Evolutionary conservation across 2,113 vertebrate genomes (phyloP).

Genomic region (Morphnarchus princeps): DNA sequence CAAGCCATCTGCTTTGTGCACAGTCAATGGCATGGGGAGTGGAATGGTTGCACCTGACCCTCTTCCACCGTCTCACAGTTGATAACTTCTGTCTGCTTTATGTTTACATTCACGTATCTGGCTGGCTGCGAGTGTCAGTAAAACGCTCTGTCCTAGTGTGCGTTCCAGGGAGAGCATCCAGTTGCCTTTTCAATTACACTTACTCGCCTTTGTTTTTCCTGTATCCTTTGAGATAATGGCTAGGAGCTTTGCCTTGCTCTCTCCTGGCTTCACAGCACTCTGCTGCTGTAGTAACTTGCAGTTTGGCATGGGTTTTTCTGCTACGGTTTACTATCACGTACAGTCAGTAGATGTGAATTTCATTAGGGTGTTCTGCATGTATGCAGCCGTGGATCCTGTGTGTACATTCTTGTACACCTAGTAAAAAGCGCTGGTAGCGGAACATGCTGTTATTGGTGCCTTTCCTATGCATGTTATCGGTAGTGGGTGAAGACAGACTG

Average conservation of each 20-base stretch:
- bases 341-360: background rate
- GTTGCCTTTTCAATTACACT: background rate
- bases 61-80: background rate
- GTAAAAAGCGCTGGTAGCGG: background rate
- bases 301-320: background rate
- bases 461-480: rapidly evolving
- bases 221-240: background rate
- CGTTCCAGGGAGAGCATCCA: background rate
- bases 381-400: background rate
- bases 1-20: background rate
- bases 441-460: background rate
- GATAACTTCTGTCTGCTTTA: background rate
- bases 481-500: background rate
- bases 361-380: background rate
- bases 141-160: background rate
- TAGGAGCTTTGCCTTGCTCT: background rate
- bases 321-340: rapidly evolving
- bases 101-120: background rate
- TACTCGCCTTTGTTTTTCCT: background rate
- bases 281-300: background rate
- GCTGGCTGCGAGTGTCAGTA: background rate
- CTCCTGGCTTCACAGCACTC: background rate
- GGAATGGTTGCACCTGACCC: background rate
- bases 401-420: background rate
- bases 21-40: background rate